Conservation (phyloP, 2,797 vertebrate genomes). For the Pristis pectinata region DNA sequence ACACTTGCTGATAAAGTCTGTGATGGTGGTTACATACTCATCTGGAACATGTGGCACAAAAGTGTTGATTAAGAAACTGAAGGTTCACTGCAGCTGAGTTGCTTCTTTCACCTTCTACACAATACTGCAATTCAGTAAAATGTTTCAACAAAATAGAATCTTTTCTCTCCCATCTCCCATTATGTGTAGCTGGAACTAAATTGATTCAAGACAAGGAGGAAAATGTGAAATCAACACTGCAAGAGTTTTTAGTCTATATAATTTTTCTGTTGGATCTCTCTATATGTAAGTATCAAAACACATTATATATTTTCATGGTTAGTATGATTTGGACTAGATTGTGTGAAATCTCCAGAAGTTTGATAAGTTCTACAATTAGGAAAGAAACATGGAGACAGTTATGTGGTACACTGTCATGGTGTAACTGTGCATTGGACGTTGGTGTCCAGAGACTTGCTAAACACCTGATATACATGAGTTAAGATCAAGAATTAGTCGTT, state of each 20-base stretch:
- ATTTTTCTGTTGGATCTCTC: constrained; percentile 51
- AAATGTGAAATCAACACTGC: constrained; percentile 46
- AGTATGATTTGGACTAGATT: not conserved
- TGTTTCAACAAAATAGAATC: not conserved
- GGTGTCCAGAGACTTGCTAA: not conserved
- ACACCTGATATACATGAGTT: not conserved
- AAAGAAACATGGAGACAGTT: not conserved
- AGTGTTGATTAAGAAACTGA: not conserved
- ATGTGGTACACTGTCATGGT: not conserved
- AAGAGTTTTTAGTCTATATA: constrained; percentile 49
- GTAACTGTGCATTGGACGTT: not conserved
- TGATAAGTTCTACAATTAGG: not conserved
- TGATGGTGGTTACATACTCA: no score
- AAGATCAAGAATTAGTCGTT: not conserved
- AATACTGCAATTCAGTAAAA: not conserved
- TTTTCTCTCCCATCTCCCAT: not conserved
- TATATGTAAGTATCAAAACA: constrained; percentile 47
- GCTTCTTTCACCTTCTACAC: not conserved
- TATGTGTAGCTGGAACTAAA: constrained; percentile 40
- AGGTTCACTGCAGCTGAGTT: not conserved
- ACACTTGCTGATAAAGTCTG: no score
- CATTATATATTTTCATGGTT: not conserved
- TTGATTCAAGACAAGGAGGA: constrained; percentile 41
- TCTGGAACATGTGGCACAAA: not conserved
- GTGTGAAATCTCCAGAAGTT: not conserved